Conservation (phyloP, 2,888 invertebrate genomes). For the Yponomeuta sedellus region DNA sequence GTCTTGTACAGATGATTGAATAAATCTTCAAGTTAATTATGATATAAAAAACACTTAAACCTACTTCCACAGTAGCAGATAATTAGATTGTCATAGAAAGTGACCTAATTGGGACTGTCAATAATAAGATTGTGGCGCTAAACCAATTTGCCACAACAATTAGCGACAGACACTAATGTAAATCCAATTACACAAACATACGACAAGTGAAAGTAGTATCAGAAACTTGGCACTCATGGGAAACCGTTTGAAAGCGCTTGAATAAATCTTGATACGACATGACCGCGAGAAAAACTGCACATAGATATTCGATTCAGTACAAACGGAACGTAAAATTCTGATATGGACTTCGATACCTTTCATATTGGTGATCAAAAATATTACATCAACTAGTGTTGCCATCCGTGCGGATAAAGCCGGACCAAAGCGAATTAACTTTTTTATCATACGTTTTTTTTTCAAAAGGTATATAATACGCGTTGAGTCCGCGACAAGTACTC, state of each 20-base stretch:
- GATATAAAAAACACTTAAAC: background rate
- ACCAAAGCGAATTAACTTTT: no score
- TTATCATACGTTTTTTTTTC: no score
- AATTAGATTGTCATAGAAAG: background rate
- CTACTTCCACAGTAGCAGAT: background rate
- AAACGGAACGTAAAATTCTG: background rate
- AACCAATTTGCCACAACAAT: background rate
- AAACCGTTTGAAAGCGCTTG: background rate
- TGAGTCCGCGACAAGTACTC: no score
- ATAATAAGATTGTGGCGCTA: background rate
- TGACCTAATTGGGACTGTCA: background rate
- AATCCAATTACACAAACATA: background rate
- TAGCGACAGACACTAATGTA: background rate
- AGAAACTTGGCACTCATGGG: slow-evolving; percentile 7
- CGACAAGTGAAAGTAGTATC: slow-evolving; percentile 2
- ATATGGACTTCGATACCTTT: background rate
- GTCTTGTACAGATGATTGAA: no score
- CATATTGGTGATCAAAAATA: background rate
- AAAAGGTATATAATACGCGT: no score
- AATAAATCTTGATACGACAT: slow-evolving; percentile 4
- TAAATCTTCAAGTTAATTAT: background rate
- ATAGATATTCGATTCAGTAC: background rate
- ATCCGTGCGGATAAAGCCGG: no score
- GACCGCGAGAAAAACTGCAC: background rate
- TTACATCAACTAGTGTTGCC: background rate